These are phyloP conservation scores for Phyllotis vaccarum DNA, from an alignment of 2,797 vertebrate genomes.

Conservation along the genomic window DNA sequence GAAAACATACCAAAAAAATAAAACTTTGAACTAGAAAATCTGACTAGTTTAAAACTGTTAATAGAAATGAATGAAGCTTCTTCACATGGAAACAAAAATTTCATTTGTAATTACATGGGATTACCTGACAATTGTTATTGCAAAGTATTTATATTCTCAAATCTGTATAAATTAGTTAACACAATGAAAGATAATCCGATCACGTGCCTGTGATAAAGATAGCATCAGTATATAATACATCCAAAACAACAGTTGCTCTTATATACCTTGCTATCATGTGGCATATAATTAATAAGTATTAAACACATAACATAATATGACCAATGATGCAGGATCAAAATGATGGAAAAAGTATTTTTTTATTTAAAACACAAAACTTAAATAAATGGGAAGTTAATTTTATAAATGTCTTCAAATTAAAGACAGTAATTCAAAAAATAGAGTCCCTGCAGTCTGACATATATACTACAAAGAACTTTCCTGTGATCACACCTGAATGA, in stretches of 20 bases:
- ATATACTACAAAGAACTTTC: constrained; percentile 12
- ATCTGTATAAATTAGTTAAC: constrained; percentile 47
- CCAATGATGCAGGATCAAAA: constrained; percentile 26
- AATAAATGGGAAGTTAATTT: neutral
- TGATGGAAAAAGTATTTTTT: neutral
- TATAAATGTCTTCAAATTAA: constrained; percentile 49
- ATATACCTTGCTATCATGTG: neutral
- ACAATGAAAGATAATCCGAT: neutral
- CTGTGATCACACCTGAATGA: neutral
- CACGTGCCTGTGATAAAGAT: constrained; percentile 1
- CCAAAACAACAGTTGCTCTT: constrained; percentile 11
- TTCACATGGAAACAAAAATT: constrained; percentile 9
- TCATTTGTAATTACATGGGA: neutral
- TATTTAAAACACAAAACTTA: constrained; percentile 50
- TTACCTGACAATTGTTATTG: constrained; percentile 18
- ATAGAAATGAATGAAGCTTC: constrained; percentile 48
- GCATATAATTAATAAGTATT: neutral
- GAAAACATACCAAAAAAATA: constrained; percentile 41
- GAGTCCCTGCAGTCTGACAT: neutral
- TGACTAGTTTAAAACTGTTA: constrained; percentile 57
- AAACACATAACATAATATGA: neutral
- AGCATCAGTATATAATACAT: constrained; percentile 34
- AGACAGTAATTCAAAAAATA: neutral
- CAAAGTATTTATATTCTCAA: constrained; percentile 39
- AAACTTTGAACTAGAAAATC: constrained; percentile 27